Conservation (phyloP, 2,888 invertebrate genomes). For the Xanthia togata region DNA sequence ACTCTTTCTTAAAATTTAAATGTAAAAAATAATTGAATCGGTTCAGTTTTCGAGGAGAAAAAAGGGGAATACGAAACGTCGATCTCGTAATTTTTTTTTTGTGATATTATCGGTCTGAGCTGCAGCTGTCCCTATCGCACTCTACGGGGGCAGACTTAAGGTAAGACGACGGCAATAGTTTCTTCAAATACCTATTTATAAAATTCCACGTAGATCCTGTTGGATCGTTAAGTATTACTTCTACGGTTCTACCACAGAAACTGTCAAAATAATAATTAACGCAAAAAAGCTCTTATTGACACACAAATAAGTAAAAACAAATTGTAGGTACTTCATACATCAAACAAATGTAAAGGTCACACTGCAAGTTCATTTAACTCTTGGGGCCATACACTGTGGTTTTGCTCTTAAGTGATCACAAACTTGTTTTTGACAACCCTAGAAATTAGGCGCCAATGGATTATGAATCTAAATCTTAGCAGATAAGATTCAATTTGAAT, state of each 20-base stretch:
- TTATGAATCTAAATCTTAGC: slow-evolving; percentile 26
- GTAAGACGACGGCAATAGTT: too few relatives aligned
- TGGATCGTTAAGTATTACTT: too few relatives aligned
- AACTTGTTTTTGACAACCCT: slow-evolving; percentile 52
- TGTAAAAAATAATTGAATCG: too few relatives aligned
- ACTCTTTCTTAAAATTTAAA: too few relatives aligned
- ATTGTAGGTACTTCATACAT: slow-evolving; percentile 55
- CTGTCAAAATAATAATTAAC: slow-evolving; percentile 4
- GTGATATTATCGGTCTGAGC: too few relatives aligned
- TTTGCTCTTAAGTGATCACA: slow-evolving; percentile 51
- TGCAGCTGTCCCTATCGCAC: too few relatives aligned
- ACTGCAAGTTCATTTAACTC: slow-evolving; percentile 82
- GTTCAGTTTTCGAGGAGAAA: too few relatives aligned
- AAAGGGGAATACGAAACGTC: too few relatives aligned
- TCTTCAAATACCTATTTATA: too few relatives aligned
- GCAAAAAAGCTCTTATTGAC: slow-evolving; percentile 22
- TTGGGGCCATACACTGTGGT: slow-evolving; percentile 62
- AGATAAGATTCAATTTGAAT: slow-evolving; percentile 38
- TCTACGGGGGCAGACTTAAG: too few relatives aligned
- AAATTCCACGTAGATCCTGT: too few relatives aligned
- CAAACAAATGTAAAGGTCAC: slow-evolving; percentile 79
- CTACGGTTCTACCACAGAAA: slow-evolving; percentile 10
- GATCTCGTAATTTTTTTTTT: too few relatives aligned
- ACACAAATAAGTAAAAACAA: slow-evolving; percentile 56
- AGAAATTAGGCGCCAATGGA: slow-evolving; percentile 31